Conservation (phyloP, 2,113 vertebrate genomes). For the Microcebus lehilahytsara region DNA sequence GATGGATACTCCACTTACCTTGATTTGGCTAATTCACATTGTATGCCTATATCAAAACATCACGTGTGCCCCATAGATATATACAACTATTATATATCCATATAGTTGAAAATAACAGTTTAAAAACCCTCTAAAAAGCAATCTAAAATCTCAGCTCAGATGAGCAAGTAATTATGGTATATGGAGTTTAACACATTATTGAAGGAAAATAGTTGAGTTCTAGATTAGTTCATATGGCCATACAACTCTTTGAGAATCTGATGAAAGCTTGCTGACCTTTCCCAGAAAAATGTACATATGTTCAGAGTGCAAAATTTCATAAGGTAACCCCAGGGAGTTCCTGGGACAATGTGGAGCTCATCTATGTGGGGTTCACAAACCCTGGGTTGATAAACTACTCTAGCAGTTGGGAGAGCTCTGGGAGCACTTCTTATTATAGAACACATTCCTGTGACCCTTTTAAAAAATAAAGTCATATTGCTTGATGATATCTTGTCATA, state of each 20-base stretch:
- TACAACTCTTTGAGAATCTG: neutral
- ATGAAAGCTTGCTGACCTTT: neutral
- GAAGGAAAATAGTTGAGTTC: neutral
- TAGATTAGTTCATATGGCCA: neutral
- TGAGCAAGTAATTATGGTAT: neutral
- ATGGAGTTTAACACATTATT: neutral
- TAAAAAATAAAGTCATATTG: too few species aligned
- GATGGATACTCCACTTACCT: too few species aligned
- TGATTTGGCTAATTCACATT: too few species aligned
- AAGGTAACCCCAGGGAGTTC: rapidly evolving
- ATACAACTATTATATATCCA: too few species aligned
- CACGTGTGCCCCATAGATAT: too few species aligned
- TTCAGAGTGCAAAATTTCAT: neutral
- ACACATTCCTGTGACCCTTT: neutral
- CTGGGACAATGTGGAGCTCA: neutral
- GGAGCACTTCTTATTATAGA: neutral
- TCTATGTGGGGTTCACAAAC: rapidly evolving
- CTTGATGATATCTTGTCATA: too few species aligned
- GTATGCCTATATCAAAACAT: too few species aligned
- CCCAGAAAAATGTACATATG: neutral
- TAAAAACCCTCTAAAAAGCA: neutral
- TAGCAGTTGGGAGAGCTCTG: neutral
- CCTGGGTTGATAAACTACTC: neutral
- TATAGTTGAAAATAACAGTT: too few species aligned
- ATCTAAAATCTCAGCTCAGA: neutral